Percentiles rank a stretch among this genome's conserved stretches.
These are phyloP conservation scores for Cyaniris semiargus DNA, from an alignment of 2,888 invertebrate genomes.

Conservation along the genomic window DNA sequence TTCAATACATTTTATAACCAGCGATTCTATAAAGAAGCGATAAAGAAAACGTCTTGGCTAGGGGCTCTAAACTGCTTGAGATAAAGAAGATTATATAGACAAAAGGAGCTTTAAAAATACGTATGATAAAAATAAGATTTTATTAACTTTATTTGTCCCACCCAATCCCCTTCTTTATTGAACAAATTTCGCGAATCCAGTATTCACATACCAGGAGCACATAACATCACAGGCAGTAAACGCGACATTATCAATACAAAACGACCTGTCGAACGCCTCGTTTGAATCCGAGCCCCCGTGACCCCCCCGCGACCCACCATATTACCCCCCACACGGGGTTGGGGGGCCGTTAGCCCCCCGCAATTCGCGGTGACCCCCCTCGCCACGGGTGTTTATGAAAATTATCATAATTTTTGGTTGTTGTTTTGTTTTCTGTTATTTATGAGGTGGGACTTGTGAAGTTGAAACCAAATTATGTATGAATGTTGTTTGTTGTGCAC, in stretches of 20 bases:
- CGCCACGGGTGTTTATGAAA: constrained; percentile 6
- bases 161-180: background rate
- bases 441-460: background rate
- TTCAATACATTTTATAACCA: too few relatives aligned
- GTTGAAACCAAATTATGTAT: background rate
- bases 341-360: background rate
- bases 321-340: background rate
- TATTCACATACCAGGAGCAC: background rate
- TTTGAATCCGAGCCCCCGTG: background rate
- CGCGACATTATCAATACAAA: constrained; percentile 13
- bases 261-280: constrained; percentile 6
- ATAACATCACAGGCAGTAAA: background rate
- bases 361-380: background rate
- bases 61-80: too few relatives aligned
- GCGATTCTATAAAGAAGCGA: too few relatives aligned
- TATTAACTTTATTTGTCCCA: background rate
- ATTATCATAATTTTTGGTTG: constrained; percentile 13
- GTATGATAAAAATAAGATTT: too few relatives aligned
- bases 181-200: background rate
- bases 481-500: background rate
- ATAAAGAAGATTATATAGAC: too few relatives aligned
- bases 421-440: background rate
- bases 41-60: too few relatives aligned
- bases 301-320: too few relatives aligned
- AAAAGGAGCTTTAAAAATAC: too few relatives aligned